Conservation (phyloP, 2,797 vertebrate genomes). For the Enteromius treurensis region DNA sequence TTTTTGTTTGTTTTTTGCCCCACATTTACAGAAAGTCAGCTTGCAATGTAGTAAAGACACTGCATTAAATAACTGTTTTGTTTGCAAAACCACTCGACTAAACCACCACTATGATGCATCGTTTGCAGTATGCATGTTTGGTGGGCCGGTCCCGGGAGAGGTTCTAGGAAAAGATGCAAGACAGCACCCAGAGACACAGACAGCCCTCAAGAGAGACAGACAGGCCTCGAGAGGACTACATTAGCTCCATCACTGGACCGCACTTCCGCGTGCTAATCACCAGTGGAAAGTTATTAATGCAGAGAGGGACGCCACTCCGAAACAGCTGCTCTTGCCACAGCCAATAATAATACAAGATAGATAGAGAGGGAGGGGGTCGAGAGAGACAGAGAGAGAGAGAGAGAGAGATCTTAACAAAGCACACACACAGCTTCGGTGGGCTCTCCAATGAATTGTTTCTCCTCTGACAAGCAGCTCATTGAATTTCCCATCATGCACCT, state of each 20-base stretch:
- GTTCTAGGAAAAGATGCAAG: background rate
- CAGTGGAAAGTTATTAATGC: slow-evolving; percentile 80
- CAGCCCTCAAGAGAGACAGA: slow-evolving; percentile 49
- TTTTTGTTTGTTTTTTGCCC: background rate
- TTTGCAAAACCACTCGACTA: background rate
- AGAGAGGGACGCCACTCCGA: slow-evolving; percentile 73
- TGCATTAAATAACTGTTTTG: background rate
- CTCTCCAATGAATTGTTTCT: slow-evolving; percentile 90
- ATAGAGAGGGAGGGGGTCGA: slow-evolving; percentile 44
- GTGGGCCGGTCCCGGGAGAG: background rate
- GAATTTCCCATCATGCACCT: slow-evolving; percentile 99
- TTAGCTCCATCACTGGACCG: slow-evolving; percentile 76
- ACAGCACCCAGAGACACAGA: slow-evolving; percentile 20
- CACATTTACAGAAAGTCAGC: background rate
- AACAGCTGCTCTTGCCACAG: slow-evolving; percentile 84
- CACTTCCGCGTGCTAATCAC: slow-evolving; percentile 78
- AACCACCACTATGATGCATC: background rate
- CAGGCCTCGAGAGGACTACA: slow-evolving; percentile 69
- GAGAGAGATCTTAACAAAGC: slow-evolving; percentile 69
- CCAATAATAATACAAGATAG: slow-evolving; percentile 78
- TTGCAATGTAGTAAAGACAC: background rate
- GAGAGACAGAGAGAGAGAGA: slow-evolving; percentile 30
- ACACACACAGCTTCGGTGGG: slow-evolving; percentile 66
- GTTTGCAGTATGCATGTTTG: background rate
- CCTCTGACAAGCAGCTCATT: slow-evolving; percentile 99